Conservation (phyloP, 2,113 vertebrate genomes). For the Protobothrops flavoviridis region DNA sequence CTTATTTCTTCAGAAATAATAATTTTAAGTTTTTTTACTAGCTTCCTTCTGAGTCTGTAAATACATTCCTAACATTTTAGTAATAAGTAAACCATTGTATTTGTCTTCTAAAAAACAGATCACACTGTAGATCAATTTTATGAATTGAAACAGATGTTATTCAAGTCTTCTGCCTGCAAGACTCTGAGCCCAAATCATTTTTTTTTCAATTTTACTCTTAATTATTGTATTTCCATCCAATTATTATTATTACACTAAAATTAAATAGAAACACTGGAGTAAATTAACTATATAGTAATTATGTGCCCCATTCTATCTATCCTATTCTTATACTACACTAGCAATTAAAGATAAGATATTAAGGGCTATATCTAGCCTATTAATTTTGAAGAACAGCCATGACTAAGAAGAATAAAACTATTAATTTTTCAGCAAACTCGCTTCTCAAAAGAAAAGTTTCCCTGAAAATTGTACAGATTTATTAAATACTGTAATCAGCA, state of each 20-base stretch:
- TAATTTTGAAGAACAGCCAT: not conserved
- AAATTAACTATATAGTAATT: not conserved
- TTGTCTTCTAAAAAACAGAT: not conserved
- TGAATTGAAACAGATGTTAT: not conserved
- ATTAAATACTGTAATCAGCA: not conserved
- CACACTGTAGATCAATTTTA: not conserved
- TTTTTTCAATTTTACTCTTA: not conserved
- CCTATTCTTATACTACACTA: not conserved
- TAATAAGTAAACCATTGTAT: not conserved
- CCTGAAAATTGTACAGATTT: not conserved
- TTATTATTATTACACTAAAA: not conserved
- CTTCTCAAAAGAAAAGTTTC: not conserved
- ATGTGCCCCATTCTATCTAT: not conserved
- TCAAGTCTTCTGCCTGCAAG: not conserved
- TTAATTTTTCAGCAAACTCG: not conserved
- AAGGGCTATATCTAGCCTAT: not conserved
- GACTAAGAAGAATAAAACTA: not conserved
- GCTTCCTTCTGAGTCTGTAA: not conserved
- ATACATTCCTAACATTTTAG: rapidly evolving
- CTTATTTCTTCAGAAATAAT: not conserved
- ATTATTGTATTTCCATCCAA: not conserved
- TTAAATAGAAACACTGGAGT: not conserved
- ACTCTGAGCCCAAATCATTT: not conserved
- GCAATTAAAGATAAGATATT: not conserved
- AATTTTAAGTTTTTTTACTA: not conserved